Conservation (phyloP, 1,140 invertebrate species). For the Anoplophora glabripennis region DNA sequence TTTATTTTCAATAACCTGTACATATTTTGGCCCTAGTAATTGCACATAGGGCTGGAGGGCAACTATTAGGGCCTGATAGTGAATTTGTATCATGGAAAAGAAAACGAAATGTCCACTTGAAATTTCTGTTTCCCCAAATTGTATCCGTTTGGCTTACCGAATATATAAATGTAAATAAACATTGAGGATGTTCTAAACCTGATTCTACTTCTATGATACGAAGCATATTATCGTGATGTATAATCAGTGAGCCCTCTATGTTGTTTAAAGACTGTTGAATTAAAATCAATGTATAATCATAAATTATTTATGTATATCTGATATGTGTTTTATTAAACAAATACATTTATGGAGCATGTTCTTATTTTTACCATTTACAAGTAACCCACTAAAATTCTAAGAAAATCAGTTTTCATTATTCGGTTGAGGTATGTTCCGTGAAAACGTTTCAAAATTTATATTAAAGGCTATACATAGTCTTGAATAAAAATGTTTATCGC, state of each 20-base stretch:
- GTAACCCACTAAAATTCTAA: background rate
- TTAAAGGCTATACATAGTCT: too few species aligned
- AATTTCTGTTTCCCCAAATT: too few species aligned
- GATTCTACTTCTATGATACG: background rate
- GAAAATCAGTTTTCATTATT: too few species aligned
- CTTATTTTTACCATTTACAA: constrained; percentile 4
- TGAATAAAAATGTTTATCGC: too few species aligned
- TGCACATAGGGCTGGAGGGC: constrained; percentile 23
- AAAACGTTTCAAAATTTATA: too few species aligned
- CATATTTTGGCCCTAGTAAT: constrained; percentile 8
- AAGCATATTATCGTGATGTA: constrained; percentile 17
- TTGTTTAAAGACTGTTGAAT: background rate
- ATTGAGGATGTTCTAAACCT: too few species aligned
- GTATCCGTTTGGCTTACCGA: too few species aligned
- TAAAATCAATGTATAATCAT: constrained; percentile 26
- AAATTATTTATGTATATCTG: constrained; percentile 19
- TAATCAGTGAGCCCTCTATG: constrained; percentile 21
- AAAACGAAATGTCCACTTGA: too few species aligned
- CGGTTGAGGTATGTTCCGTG: too few species aligned
- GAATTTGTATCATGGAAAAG: constrained; percentile 4
- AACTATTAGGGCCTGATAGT: constrained; percentile 9
- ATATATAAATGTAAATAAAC: too few species aligned
- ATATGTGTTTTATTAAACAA: constrained; percentile 1
- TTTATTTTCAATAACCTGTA: constrained; percentile 15
- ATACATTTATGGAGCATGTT: constrained; percentile 1